Evolutionary conservation across 2,113 vertebrate genomes (phyloP).

Genomic region (cattle (Bos taurus)): ARS-UCD2.0 NC_037354.1:43551501-43552000

Average conservation of each 20-base stretch:
- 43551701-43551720: not conserved
- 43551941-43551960: not conserved
- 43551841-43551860: not conserved
- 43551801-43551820: not conserved
- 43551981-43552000: not conserved
- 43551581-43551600: not conserved
- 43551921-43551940: not conserved
- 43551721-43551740: not conserved
- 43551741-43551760: not conserved
- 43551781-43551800: not conserved
- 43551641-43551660: not conserved
- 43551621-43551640: not conserved
- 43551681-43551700: not conserved
- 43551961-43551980: not conserved
- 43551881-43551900: not conserved
- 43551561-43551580: not conserved
- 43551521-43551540: not conserved
- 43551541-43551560: not conserved
- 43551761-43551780: not conserved
- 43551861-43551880: rapidly evolving
- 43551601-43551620: not conserved
- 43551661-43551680: not conserved
- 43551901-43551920: not conserved
- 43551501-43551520: not conserved
- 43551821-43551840: not conserved